Percentiles rank a stretch among this genome's conserved stretches.
phyloP scores from a whole-genome alignment of 2,113 vertebrate species.

The Lophura nycthemera region DNA sequence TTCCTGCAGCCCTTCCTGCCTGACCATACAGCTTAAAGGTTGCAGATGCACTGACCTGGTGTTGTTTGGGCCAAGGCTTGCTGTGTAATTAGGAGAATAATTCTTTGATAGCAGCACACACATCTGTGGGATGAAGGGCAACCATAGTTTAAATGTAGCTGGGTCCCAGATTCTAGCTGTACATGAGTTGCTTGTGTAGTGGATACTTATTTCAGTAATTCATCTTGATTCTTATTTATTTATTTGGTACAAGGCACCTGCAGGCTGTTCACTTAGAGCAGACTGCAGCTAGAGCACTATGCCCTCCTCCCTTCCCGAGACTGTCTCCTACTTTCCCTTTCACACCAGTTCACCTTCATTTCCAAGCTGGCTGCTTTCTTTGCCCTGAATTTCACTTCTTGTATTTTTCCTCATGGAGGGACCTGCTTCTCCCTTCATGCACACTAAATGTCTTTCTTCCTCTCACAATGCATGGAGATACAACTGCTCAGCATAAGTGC shows the following conservation, averaged over 20 bases:
- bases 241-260: rapidly evolving
- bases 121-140: neutral
- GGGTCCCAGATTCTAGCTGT: rapidly evolving
- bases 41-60: neutral
- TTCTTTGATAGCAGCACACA: neutral
- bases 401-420: rapidly evolving
- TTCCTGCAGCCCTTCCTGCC: slow-evolving; percentile 17
- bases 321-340: neutral
- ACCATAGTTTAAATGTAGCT: neutral
- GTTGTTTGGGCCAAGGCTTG: slow-evolving; percentile 6
- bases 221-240: rapidly evolving
- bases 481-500: neutral
- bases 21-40: slow-evolving; percentile 42
- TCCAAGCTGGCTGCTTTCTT: neutral
- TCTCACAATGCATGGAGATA: neutral
- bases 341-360: neutral
- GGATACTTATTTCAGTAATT: neutral
- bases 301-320: neutral
- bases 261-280: neutral
- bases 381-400: neutral
- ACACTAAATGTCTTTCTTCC: neutral
- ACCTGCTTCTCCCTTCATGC: neutral
- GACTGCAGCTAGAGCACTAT: neutral
- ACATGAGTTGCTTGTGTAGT: rapidly evolving
- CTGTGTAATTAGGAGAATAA: neutral